Conservation (phyloP, 2,888 invertebrate genomes). For the Ecliptopera silaceata region DNA sequence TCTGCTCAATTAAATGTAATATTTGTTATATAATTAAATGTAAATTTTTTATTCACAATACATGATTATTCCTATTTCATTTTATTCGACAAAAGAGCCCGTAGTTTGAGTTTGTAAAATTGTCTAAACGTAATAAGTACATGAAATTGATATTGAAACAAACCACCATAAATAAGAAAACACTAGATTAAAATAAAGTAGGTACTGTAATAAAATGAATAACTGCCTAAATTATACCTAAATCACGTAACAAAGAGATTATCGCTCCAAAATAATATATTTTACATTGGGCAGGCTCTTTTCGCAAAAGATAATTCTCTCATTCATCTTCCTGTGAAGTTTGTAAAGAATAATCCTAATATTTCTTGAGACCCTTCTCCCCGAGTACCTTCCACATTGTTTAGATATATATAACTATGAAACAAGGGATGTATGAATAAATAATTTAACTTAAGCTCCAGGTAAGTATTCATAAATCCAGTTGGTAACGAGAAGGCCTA, state of each 20-base stretch:
- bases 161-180: too few relatives aligned
- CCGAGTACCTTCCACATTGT: background rate
- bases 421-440: constrained; percentile 17
- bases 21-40: too few relatives aligned
- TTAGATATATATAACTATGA: background rate
- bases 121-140: too few relatives aligned
- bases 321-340: constrained; percentile 48
- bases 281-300: constrained; percentile 46
- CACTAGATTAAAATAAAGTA: too few relatives aligned
- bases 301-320: constrained; percentile 50
- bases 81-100: too few relatives aligned
- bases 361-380: constrained; percentile 2
- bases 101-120: too few relatives aligned
- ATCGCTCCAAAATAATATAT: constrained; percentile 45
- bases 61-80: too few relatives aligned
- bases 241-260: constrained; percentile 32
- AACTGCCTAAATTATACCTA: constrained; percentile 10
- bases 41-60: too few relatives aligned
- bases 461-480: background rate
- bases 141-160: too few relatives aligned
- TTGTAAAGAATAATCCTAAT: constrained; percentile 36
- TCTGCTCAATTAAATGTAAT: too few relatives aligned
- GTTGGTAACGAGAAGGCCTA: background rate
- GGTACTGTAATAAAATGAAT: constrained; percentile 3
- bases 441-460: background rate